Evolutionary conservation across 2,888 invertebrate genomes (phyloP).

Genomic region (Rhabditophanes sp.): DNA sequence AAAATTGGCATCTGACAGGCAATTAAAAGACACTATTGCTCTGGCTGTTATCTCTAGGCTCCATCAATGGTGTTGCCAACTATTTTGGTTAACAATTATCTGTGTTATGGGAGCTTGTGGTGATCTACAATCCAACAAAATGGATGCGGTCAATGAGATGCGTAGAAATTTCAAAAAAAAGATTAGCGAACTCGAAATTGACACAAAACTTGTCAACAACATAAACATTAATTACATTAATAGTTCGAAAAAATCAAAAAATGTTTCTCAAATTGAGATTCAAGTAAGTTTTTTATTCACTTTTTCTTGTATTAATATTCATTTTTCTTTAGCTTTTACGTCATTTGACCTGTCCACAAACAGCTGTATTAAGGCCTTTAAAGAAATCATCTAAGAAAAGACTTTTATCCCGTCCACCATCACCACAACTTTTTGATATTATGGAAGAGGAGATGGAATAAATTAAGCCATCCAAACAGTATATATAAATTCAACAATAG

Average conservation of each 20-base stretch:
- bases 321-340: conserved; percentile 29
- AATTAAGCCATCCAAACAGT: not conserved
- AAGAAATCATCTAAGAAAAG: conserved; percentile 17
- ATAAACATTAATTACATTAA: too few relatives aligned
- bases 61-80: conserved; percentile 31
- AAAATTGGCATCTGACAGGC: too few relatives aligned
- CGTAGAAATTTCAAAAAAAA: conserved; percentile 13
- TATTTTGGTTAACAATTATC: conserved; percentile 36
- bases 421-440: conserved; percentile 40
- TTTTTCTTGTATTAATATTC: conserved; percentile 2
- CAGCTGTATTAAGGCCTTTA: conserved; percentile 21
- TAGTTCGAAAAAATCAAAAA: too few relatives aligned
- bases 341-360: conserved; percentile 35
- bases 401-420: conserved; percentile 35
- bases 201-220: too few relatives aligned
- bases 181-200: conserved; percentile 18
- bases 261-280: conserved; percentile 1
- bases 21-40: conserved; percentile 18
- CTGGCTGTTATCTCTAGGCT: conserved; percentile 18
- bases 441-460: conserved; percentile 21
- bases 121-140: conserved; percentile 14
- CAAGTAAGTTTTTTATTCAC: not conserved
- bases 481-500: too few relatives aligned
- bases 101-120: conserved; percentile 33
- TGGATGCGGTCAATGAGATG: conserved; percentile 6